Evolutionary conservation across 2,888 invertebrate species (phyloP).

Genomic region (Tiphia femorata): DNA sequence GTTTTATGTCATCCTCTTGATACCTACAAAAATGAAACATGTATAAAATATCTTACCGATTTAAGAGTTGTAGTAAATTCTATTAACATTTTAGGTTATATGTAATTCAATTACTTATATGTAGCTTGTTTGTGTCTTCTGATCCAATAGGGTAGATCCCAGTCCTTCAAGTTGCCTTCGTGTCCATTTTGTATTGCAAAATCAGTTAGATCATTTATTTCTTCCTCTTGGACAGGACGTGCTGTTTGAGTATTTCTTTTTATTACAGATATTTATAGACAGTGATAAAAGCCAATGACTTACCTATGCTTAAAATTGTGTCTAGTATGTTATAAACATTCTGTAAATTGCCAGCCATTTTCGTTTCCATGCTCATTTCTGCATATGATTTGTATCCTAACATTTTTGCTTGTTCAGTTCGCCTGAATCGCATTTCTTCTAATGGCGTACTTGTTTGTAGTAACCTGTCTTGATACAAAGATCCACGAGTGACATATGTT

Average conservation of each 20-base stretch:
- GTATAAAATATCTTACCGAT: too few relatives aligned
- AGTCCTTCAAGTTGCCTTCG: constrained; percentile 76
- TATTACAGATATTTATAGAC: not conserved
- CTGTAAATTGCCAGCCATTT: constrained; percentile 87
- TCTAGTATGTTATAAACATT: constrained; percentile 81
- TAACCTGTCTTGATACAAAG: constrained; percentile 75
- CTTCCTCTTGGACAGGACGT: constrained; percentile 80
- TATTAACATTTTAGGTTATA: constrained; percentile 3
- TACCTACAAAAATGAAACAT: constrained; percentile 69
- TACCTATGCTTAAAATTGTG: constrained; percentile 74
- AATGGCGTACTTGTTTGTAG: constrained; percentile 80
- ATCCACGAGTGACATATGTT: constrained; percentile 80
- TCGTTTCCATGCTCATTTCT: constrained; percentile 93
- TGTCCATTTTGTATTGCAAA: constrained; percentile 80
- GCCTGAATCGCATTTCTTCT: constrained; percentile 81
- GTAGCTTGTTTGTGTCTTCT: constrained; percentile 84
- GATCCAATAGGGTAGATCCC: constrained; percentile 92
- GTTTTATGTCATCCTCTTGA: constrained; percentile 79
- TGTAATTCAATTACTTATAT: constrained; percentile 70
- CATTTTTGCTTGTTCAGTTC: constrained; percentile 79
- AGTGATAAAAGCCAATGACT: not conserved
- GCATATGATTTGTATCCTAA: constrained; percentile 85
- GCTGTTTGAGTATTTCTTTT: constrained; percentile 68
- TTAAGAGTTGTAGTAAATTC: constrained; percentile 7
- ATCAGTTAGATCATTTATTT: constrained; percentile 78